Evolutionary conservation across 1,140 invertebrate genomes (phyloP).

Genomic region (Camponotus floridanus): DNA sequence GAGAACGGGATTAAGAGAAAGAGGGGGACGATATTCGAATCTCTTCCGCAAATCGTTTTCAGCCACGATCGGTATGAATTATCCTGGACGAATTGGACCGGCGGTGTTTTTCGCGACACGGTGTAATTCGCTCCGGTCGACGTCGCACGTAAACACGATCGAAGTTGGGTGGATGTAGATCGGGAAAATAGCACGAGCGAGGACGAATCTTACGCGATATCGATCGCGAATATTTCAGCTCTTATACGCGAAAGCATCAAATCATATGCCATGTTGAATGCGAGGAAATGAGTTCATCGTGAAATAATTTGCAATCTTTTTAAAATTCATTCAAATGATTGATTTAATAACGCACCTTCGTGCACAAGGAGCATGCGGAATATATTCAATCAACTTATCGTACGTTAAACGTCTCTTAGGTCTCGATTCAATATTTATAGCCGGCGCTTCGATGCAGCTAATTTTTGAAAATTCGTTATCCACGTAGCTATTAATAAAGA

Average conservation of each 20-base stretch:
- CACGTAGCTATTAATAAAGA: conserved; percentile 8
- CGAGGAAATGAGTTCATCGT: too few relatives aligned
- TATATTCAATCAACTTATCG: too few relatives aligned
- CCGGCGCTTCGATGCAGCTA: not conserved
- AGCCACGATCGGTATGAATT: not conserved
- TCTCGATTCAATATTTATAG: conserved; percentile 9
- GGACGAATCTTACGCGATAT: conserved; percentile 32
- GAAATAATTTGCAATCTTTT: too few relatives aligned
- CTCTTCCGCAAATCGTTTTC: not conserved
- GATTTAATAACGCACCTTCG: not conserved
- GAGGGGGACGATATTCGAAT: not conserved
- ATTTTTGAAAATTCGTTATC: not conserved
- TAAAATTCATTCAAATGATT: too few relatives aligned
- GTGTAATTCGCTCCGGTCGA: conserved; percentile 28
- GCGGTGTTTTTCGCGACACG: conserved; percentile 39
- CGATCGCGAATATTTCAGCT: conserved; percentile 32
- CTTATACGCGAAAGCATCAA: not conserved
- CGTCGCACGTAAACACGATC: conserved; percentile 47
- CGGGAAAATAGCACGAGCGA: conserved; percentile 40
- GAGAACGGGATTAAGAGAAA: not conserved
- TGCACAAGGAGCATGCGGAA: not conserved
- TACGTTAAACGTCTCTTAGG: not conserved
- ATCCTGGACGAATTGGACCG: conserved; percentile 20
- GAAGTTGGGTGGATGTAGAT: conserved; percentile 50
- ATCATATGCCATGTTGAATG: too few relatives aligned